Evolutionary conservation across 1,140 invertebrate genomes (phyloP).

Genomic region (Hetaerina americana): DNA sequence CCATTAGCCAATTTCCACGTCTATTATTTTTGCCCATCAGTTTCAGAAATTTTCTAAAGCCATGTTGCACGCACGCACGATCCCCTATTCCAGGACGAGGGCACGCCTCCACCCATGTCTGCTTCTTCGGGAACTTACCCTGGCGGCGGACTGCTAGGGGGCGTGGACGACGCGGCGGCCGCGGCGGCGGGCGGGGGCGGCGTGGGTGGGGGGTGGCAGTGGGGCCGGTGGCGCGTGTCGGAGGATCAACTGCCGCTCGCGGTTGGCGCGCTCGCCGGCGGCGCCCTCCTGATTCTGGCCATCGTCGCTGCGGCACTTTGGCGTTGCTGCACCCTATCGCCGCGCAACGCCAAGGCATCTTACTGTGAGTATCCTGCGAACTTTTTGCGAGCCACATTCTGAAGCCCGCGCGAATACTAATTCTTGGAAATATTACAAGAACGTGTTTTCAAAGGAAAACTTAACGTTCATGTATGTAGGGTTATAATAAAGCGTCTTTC

Average conservation of each 20-base stretch:
- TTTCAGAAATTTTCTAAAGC: no score
- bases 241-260: conserved; percentile 34
- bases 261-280: conserved; percentile 35
- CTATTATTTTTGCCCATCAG: no score
- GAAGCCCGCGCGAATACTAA: no score
- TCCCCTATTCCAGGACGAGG: conserved; percentile 10
- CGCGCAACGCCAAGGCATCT: conserved; percentile 30
- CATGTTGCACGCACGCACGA: conserved; percentile 12
- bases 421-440: no score
- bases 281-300: conserved; percentile 31
- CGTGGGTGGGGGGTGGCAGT: conserved; percentile 9
- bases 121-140: conserved; percentile 9
- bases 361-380: conserved; percentile 29
- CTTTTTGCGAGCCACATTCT: no score
- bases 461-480: no score
- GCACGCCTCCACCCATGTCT: conserved; percentile 20
- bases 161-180: background rate
- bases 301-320: conserved; percentile 33
- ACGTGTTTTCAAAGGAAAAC: no score
- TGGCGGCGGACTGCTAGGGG: background rate
- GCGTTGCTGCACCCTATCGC: conserved; percentile 34
- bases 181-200: background rate
- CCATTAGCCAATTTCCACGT: no score
- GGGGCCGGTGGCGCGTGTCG: conserved; percentile 27
- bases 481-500: no score